phyloP scores from a whole-genome alignment of 2,888 invertebrate genomes.

The Lottia scabra region DNA sequence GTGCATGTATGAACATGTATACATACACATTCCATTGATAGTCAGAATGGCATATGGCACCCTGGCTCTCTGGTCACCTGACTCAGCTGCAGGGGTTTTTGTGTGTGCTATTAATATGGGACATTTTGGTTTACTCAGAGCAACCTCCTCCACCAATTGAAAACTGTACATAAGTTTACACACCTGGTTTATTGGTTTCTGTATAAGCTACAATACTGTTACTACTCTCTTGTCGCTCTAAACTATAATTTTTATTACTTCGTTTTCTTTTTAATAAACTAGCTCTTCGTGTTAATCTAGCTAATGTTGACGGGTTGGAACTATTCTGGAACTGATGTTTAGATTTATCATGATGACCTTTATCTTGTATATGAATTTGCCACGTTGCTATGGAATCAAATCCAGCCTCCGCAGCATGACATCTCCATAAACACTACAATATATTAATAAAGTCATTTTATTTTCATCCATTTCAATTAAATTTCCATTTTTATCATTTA shows the following conservation, averaged over 20 bases:
- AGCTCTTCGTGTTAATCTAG: constrained; percentile 54
- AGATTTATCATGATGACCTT: constrained; percentile 28
- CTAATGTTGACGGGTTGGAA: constrained; percentile 36
- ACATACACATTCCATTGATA: too few relatives aligned
- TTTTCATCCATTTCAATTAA: too few relatives aligned
- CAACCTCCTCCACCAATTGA: too few relatives aligned
- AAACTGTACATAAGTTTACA: too few relatives aligned
- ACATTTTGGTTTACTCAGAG: constrained; percentile 27
- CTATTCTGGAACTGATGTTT: constrained; percentile 36
- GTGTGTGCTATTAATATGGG: too few relatives aligned
- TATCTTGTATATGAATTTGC: constrained; percentile 77
- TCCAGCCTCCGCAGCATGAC: constrained; percentile 82
- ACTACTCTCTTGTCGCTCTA: constrained; percentile 41
- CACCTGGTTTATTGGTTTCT: background rate
- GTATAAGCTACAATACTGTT: background rate
- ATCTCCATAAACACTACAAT: constrained; percentile 79
- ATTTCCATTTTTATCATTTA: too few relatives aligned
- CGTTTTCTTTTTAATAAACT: constrained; percentile 48
- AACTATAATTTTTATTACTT: constrained; percentile 7
- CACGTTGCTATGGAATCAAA: constrained; percentile 82
- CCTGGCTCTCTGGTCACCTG: too few relatives aligned
- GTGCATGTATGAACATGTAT: too few relatives aligned
- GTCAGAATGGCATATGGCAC: too few relatives aligned
- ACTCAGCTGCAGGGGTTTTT: too few relatives aligned
- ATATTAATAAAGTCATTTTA: background rate